Percentiles rank a stretch among this genome's conserved stretches.
Conservation (phyloP, 2,113 vertebrate genomes). For the Macrotis lagotis region DNA sequence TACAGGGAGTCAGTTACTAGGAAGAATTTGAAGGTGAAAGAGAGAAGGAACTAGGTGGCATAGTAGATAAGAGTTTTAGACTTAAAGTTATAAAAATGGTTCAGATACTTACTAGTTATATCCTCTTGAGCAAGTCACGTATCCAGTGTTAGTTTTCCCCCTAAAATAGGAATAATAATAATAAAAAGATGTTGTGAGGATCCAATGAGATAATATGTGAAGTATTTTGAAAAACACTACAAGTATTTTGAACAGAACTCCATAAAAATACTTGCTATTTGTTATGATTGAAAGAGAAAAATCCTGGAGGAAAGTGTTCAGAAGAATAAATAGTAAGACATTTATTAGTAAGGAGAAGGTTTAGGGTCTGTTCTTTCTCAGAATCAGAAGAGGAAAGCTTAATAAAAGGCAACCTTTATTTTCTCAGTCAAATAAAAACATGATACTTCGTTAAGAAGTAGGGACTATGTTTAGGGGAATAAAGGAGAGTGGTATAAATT, state of each 20-base stretch:
- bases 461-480: neutral
- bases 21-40: neutral
- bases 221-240: too few relatives aligned
- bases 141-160: neutral
- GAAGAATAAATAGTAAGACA: neutral
- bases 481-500: neutral
- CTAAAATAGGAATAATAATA: neutral
- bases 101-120: neutral
- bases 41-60: neutral
- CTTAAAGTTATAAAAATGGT: neutral
- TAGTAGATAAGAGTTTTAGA: neutral
- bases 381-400: neutral
- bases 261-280: neutral
- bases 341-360: neutral
- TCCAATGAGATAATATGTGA: neutral
- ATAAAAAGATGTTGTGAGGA: neutral
- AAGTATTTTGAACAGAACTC: neutral
- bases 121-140: neutral
- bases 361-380: conserved; percentile 9
- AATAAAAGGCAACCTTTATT: neutral
- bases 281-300: neutral
- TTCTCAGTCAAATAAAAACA: neutral
- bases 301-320: neutral
- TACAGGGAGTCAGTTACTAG: neutral
- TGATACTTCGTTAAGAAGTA: neutral